These are phyloP conservation scores for Drosophila pseudoananassae DNA, from an alignment of 1,140 invertebrate genomes.

Conservation along the genomic window DNA sequence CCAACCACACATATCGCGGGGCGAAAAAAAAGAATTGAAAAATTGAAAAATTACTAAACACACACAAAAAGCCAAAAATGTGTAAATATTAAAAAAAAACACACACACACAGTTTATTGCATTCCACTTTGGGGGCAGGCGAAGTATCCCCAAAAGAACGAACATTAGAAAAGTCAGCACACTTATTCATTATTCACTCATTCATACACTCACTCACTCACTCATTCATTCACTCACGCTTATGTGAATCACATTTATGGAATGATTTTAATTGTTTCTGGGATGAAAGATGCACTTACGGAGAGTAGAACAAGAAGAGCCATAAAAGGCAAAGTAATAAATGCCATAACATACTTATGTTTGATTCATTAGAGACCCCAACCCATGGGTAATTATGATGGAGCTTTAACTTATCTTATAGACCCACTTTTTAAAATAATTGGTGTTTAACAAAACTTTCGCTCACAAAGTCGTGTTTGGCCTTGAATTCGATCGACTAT, in stretches of 20 bases:
- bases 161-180: conserved; percentile 3
- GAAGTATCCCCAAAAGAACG: conserved; percentile 24
- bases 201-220: conserved; percentile 30
- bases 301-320: conserved; percentile 10
- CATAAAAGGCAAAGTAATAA: conserved; percentile 5
- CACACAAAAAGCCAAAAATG: conserved; percentile 43
- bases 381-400: too few species aligned
- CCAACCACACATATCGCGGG: neutral
- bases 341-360: conserved; percentile 23
- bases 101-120: conserved; percentile 65
- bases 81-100: conserved; percentile 15
- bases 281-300: conserved; percentile 46
- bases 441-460: neutral
- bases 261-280: conserved; percentile 32
- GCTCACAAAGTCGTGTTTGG: conserved; percentile 8
- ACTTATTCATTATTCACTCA: conserved; percentile 52
- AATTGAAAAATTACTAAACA: conserved; percentile 69
- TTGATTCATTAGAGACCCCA: conserved; percentile 3
- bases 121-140: conserved; percentile 54
- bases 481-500: conserved; percentile 49
- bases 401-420: too few species aligned
- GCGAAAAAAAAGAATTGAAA: neutral
- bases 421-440: too few species aligned
- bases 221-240: conserved; percentile 41
- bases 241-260: conserved; percentile 46